These are phyloP conservation scores for Chamaetylas fuelleborni DNA, from an alignment of 2,113 vertebrate genomes.

Conservation along the genomic window DNA sequence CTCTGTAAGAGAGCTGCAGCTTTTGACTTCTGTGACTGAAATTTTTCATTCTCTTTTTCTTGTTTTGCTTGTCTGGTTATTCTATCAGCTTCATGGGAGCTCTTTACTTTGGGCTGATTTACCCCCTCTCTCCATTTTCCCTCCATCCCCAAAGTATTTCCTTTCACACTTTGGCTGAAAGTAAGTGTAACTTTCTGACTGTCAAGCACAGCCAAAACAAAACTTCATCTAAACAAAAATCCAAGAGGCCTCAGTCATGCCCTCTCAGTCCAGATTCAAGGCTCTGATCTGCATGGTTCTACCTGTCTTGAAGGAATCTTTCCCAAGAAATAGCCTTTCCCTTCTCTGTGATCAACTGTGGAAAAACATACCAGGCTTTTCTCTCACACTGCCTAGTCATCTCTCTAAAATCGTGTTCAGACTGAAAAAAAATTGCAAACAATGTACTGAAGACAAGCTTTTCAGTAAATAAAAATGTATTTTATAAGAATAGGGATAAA, in stretches of 20 bases:
- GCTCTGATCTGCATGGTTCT: not conserved
- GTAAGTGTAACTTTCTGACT: conserved; percentile 53
- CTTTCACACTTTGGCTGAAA: conserved; percentile 56
- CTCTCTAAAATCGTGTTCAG: not conserved
- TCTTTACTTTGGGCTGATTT: conserved; percentile 43
- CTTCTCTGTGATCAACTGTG: not conserved
- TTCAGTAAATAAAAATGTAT: not conserved
- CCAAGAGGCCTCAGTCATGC: not conserved
- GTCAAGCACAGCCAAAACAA: conserved; percentile 26
- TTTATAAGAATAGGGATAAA: not conserved
- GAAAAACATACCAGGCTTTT: not conserved
- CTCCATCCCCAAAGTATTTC: not conserved
- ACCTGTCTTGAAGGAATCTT: not conserved
- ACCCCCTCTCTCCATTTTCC: not conserved
- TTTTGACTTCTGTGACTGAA: conserved; percentile 32
- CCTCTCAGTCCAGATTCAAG: not conserved
- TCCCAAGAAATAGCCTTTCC: not conserved
- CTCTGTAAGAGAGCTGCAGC: not conserved
- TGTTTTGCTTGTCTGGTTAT: conserved; percentile 47
- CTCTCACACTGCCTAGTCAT: not conserved
- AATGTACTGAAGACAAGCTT: not conserved
- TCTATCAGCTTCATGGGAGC: not conserved
- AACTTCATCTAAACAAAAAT: not conserved
- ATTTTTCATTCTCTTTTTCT: conserved; percentile 38
- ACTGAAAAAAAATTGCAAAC: not conserved